Base-by-base conservation (phyloP, 2,888 invertebrate genomes). In the Coelopa pilipes region DNA sequence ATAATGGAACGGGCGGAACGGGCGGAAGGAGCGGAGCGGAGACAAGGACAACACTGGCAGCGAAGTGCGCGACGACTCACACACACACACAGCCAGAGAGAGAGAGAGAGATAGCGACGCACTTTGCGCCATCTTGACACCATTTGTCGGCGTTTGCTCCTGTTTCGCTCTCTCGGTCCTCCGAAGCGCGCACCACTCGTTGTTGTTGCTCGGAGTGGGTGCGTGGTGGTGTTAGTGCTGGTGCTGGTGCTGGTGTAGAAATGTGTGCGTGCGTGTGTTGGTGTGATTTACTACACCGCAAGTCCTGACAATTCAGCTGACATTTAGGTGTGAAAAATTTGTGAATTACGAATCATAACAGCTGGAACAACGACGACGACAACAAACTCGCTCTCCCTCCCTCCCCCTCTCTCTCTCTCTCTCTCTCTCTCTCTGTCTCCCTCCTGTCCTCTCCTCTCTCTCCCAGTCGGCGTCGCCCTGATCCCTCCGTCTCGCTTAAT, bases 401-500 rank as follows among this genome's bases (percentile, higher is more conserved):
- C 34, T 2, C 34, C 34, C 34, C 7, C 34, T 7, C 2, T 34
- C 34, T 34, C 34, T 34, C 34, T 34, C 34, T 34, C 7, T 34
- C 34, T 34, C 34, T 34, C 34, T 34, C 34, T 34, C 7, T 34
- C 34, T 34, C 34, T 2, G 4, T 34, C 7, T 7, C 34, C 34
- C 34, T 34, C 7, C 34, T 7, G n/a, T 2, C 34, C 34, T 7
- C 7, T 7, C 34, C 2, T 34, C 34, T 34, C 34, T 34, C 34
- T 34, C 34, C 7, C 7, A n/a, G n/a, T n/a, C n/a, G n/a, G n/a
- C 7, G n/a, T 17, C 9, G 45, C 13, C 55, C 4, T 68, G 68
- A 68, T 68, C 46, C 69, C 55, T 73, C 46, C 67, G 73, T 73
- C 66, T 46, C 67, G 19, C 60, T 73, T 67, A 73, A 65, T 59